Evolutionary conservation across 2,797 vertebrate genomes (phyloP), one percentile per base, ranked within the genome.

Genomic region (Myotis vivesi): DNA sequence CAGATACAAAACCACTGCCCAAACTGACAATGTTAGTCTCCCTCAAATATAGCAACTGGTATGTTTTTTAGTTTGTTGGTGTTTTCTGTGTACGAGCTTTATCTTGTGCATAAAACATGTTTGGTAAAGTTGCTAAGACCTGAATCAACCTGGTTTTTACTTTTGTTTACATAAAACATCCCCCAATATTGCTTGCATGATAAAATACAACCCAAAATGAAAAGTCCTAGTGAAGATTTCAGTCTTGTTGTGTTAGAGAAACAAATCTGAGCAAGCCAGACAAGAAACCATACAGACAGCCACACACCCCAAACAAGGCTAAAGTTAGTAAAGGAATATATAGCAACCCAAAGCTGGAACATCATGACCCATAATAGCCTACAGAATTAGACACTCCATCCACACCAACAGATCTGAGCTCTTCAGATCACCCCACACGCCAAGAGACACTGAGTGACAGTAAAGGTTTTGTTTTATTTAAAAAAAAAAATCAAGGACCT

Each of bases 241-340:
- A 33, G 51, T 51, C 64, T 88, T 83, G 51, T 41, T 87, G 44
- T 76, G 66, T 92, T 69, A 44, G 46, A 95, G 53, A 92, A 93
- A 92, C 20, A 93, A 95, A 95, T 95, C 93, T 94, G 28, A 89
- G 87, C 92, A 49, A 92, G 90, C 79, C 92, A 95, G 72, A 88
- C 51, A 4, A 88, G 80, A 90, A 96, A 92, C 80, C 95, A 89
- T 83, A 91, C 79, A 96, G 96, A 64, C 83, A 85, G 87, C 95
- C 91, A 96, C 95, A 95, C 38, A 76, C 68, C 57, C 96, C 94
- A 96, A 96, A 94, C 88, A 77, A 94, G 92, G 92, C 94, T 95
- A 96, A 96, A 97, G 92, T 97, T 95, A 97, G 97, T 38, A 96
- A 91, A 94, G 96, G 86, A 96, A 97, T 97, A 97, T 95, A 97